Conservation (phyloP, 2,113 vertebrate genomes). For the Brienomyrus longianalis region DNA sequence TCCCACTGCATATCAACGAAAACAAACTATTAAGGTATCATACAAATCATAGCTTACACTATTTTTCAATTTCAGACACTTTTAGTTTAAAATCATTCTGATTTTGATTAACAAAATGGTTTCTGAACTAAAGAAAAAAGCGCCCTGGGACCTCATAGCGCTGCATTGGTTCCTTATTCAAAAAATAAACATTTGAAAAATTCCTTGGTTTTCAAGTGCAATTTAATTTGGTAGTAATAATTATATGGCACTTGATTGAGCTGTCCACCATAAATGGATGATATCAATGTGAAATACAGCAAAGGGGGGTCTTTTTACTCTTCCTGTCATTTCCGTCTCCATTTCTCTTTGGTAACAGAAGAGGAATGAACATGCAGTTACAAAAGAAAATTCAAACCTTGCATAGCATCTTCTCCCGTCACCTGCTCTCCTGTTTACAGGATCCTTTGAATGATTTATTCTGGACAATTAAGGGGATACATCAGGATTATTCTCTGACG, state of each 20-base stretch:
- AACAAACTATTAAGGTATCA: not conserved
- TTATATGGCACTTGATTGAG: not conserved
- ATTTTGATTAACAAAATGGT: not conserved
- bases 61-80: not conserved
- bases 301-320: not conserved
- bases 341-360: not conserved
- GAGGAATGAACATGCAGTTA: not conserved
- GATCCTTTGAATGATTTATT: slow-evolving; percentile 58
- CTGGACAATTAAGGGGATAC: slow-evolving; percentile 33
- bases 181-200: not conserved
- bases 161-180: not conserved
- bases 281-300: not conserved
- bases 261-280: not conserved
- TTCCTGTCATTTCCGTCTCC: not conserved
- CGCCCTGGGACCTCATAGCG: not conserved
- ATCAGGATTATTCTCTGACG: not conserved
- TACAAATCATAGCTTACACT: not conserved
- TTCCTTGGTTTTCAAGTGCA: not conserved
- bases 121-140: not conserved
- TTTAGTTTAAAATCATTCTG: not conserved
- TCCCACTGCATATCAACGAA: not conserved
- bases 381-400: slow-evolving; percentile 37
- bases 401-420: slow-evolving; percentile 33
- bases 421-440: slow-evolving; percentile 45
- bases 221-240: not conserved